These are phyloP conservation scores for Tridacna gigas DNA, from an alignment of 2,888 invertebrate species.

Conservation along the genomic window DNA sequence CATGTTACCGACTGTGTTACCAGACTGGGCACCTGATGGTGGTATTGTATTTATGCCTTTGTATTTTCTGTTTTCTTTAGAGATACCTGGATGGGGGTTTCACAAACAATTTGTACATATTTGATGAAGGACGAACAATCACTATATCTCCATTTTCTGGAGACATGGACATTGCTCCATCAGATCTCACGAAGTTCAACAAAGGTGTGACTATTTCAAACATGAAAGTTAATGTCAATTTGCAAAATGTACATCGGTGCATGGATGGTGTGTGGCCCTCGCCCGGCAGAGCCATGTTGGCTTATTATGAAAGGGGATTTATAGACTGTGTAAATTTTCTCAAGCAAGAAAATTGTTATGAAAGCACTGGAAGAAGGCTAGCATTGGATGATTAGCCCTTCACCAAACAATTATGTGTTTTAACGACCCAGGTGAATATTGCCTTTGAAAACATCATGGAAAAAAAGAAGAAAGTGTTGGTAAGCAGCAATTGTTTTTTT, in stretches of 20 bases:
- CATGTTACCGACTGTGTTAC: too few relatives aligned
- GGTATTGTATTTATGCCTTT: too few relatives aligned
- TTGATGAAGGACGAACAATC: slow-evolving; percentile 92
- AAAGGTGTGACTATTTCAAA: slow-evolving; percentile 67
- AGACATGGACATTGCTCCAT: slow-evolving; percentile 96
- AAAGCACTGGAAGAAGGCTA: too few relatives aligned
- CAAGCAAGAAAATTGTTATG: slow-evolving; percentile 36
- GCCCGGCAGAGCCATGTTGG: slow-evolving; percentile 71
- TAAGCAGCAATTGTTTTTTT: too few relatives aligned
- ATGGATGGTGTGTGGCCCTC: slow-evolving; percentile 84
- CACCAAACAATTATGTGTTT: too few relatives aligned
- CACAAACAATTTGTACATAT: slow-evolving; percentile 95
- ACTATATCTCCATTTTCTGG: slow-evolving; percentile 98
- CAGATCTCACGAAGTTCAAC: slow-evolving; percentile 64
- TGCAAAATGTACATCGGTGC: slow-evolving; percentile 80
- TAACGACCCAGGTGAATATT: too few relatives aligned
- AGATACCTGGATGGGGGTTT: slow-evolving; percentile 97
- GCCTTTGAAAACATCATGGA: not conserved
- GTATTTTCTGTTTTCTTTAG: slow-evolving; percentile 78
- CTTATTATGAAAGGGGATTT: slow-evolving; percentile 83
- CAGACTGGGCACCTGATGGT: too few relatives aligned
- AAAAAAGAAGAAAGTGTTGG: not conserved
- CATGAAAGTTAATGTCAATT: slow-evolving; percentile 81
- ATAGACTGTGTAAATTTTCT: slow-evolving; percentile 83
- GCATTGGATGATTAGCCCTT: too few relatives aligned